Conservation (phyloP, 1,140 invertebrate genomes). For the Pseudomyrmex sp. region DNA sequence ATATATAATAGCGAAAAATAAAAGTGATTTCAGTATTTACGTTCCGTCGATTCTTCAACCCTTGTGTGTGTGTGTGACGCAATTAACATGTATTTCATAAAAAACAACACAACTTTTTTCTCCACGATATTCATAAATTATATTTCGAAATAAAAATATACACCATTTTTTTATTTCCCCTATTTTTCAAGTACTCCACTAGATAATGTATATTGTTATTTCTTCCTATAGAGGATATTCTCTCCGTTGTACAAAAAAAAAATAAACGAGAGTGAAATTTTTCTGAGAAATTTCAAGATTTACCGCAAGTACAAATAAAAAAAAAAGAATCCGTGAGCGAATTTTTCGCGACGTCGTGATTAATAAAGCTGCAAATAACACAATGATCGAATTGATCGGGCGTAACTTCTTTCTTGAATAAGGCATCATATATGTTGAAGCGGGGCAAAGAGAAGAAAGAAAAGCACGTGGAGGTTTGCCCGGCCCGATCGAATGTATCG, state of each 20-base stretch:
- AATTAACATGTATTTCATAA: too few relatives aligned
- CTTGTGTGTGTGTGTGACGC: neutral
- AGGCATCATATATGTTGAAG: conserved; percentile 20
- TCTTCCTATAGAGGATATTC: too few relatives aligned
- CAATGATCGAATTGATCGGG: conserved; percentile 20
- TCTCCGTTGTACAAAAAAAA: too few relatives aligned
- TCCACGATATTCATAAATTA: too few relatives aligned
- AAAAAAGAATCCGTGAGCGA: neutral
- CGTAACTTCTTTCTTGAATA: conserved; percentile 42
- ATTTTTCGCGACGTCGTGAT: neutral
- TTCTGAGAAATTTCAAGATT: too few relatives aligned
- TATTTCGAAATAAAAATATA: too few relatives aligned
- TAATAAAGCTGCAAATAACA: conserved; percentile 38
- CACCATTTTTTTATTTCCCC: too few relatives aligned
- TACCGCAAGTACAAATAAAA: too few relatives aligned
- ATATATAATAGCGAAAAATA: conserved; percentile 81
- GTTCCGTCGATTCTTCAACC: conserved; percentile 37
- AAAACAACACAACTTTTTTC: too few relatives aligned
- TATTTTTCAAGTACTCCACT: too few relatives aligned
- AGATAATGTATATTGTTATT: too few relatives aligned
- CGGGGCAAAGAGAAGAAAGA: neutral
- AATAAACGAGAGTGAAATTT: too few relatives aligned
- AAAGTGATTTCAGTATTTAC: conserved; percentile 85
- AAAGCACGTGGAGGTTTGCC: neutral
- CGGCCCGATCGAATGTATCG: conserved; percentile 55